Conservation (phyloP, 1,140 invertebrate species). For the Lepidotrigona ventralis region DNA sequence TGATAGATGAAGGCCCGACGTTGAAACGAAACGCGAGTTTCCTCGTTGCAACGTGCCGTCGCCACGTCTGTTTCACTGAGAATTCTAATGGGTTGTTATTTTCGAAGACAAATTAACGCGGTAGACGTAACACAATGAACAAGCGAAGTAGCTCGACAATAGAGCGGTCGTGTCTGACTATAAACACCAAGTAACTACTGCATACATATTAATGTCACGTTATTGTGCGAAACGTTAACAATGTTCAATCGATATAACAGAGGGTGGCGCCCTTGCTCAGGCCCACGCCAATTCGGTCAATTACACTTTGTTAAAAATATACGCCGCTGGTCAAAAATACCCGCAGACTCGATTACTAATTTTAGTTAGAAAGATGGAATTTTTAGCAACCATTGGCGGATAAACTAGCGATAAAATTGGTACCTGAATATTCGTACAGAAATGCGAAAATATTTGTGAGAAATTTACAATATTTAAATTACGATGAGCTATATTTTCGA, state of each 20-base stretch:
- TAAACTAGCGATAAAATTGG: too few relatives aligned
- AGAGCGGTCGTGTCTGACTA: not conserved
- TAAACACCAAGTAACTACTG: constrained; percentile 1
- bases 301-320: not conserved
- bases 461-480: too few relatives aligned
- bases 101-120: constrained; percentile 18
- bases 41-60: not conserved
- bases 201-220: constrained; percentile 26
- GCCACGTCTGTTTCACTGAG: too few relatives aligned
- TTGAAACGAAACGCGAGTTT: not conserved
- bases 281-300: not conserved
- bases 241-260: constrained; percentile 2
- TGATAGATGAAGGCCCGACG: not conserved
- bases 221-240: not conserved
- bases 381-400: too few relatives aligned
- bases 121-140: not conserved
- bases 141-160: not conserved
- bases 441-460: too few relatives aligned
- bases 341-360: not conserved
- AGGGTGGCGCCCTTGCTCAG: not conserved
- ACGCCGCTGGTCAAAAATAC: not conserved
- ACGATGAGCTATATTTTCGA: too few relatives aligned
- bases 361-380: not conserved
- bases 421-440: too few relatives aligned
- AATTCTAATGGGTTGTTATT: constrained; percentile 7